Conservation (phyloP, 2,797 vertebrate genomes). For the Agapornis canus region DNA sequence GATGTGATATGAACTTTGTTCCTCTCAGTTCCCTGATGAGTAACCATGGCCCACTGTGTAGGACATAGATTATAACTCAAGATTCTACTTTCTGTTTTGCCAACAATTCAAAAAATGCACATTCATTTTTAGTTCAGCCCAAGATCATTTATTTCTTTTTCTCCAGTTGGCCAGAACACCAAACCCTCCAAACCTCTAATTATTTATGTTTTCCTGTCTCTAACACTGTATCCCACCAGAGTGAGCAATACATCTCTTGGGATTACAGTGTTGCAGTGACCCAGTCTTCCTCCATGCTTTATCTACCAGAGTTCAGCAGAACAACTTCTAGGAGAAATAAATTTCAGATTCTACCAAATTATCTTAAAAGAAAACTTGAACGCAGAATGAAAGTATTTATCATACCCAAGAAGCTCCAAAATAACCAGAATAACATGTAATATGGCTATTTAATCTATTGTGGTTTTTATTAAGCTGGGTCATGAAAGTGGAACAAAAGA, state of each 20-base stretch:
- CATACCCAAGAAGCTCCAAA: background rate
- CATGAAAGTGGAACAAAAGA: background rate
- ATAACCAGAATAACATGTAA: conserved; percentile 13
- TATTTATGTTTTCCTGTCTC: background rate
- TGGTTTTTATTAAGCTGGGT: background rate
- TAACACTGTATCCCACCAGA: background rate
- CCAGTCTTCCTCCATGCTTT: background rate
- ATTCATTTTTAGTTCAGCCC: background rate
- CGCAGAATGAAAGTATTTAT: conserved; percentile 20
- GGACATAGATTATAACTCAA: background rate
- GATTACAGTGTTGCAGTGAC: background rate
- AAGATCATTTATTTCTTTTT: background rate
- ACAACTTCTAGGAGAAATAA: background rate
- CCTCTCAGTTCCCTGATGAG: background rate
- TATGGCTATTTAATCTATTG: background rate
- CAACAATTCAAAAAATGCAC: conserved; percentile 17
- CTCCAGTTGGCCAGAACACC: background rate
- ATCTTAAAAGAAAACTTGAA: background rate
- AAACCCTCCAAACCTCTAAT: conserved; percentile 31
- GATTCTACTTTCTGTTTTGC: background rate
- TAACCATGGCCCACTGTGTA: background rate
- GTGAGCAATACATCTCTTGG: background rate
- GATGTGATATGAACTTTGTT: accelerated
- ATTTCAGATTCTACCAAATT: background rate
- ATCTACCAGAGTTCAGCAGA: background rate